A percentile compares a stretch with the other conserved stretches of the same genome.
These are phyloP conservation scores for Fregetta grallaria DNA, from an alignment of 2,113 vertebrate genomes.

Conservation along the genomic window DNA sequence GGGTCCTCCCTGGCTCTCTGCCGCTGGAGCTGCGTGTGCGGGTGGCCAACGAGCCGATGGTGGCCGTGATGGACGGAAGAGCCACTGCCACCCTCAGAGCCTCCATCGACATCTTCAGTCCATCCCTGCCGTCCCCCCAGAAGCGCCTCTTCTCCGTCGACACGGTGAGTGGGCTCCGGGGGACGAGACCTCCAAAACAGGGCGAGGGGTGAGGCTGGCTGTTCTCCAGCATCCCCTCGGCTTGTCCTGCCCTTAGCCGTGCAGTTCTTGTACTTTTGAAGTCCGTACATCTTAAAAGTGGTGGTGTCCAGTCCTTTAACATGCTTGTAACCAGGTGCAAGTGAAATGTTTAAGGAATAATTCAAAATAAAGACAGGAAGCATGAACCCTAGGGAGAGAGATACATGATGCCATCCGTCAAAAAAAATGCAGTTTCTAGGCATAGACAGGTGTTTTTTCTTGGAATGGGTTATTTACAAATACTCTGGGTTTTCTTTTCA, in stretches of 20 bases:
- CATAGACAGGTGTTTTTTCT: not conserved
- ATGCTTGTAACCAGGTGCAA: accelerated
- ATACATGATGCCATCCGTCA: not conserved
- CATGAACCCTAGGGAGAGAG: not conserved
- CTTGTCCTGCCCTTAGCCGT: not conserved
- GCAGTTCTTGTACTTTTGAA: not conserved
- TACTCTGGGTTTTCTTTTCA: not conserved
- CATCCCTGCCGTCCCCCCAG: not conserved
- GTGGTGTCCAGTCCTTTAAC: not conserved
- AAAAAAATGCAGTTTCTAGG: not conserved
- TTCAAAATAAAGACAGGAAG: not conserved
- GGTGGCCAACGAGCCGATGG: not conserved
- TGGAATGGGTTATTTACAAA: not conserved
- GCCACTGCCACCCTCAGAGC: conserved; percentile 21
- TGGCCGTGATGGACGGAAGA: conserved; percentile 1
- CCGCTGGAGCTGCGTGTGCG: conserved; percentile 22
- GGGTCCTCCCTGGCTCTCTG: not conserved
- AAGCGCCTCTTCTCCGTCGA: conserved; percentile 39
- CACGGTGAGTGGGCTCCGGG: not conserved
- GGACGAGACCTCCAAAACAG: not conserved
- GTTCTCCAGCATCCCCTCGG: not conserved
- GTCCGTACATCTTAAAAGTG: accelerated
- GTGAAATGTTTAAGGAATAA: not conserved
- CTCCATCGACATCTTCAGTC: not conserved
- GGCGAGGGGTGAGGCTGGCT: accelerated